Evolutionary conservation across 2,113 vertebrate species (phyloP), one percentile per base, ranked within the genome.

Genomic region (Rhea pennata): DNA sequence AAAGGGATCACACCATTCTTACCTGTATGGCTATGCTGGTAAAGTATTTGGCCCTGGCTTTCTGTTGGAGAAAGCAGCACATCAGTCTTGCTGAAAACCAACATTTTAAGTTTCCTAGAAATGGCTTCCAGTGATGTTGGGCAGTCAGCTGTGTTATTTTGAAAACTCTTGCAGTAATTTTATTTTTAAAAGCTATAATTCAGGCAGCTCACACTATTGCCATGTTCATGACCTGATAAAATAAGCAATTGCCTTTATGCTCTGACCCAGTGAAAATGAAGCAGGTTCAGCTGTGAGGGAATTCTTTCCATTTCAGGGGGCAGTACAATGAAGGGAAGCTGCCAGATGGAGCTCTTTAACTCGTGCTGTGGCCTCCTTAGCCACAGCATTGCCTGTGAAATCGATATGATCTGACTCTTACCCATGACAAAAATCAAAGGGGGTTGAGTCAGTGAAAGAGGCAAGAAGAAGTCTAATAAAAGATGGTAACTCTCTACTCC

Each of bases 231-330:
- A 91, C 31, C 27, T 85, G 48, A 20, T 77, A 21, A 80, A 33
- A 88, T 72, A 64, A 90, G 58, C 20, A 73, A 76, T 66, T 90
- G 80, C 46, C 65, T 92, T 87, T 87, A 69, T 93, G 59, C 56
- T 88, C 42, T 86, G 83, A 74, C 86, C 66, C 54, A 54, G 46
- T 40, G 26, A 74, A 86, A 90, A 71, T 53, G 51, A 66, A 95
- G 73, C 91, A 88, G 70, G 61, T 87, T 88, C 46, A 81, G 56
- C 76, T 87, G 51, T 75, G 73, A 64, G 64, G 65, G n/a, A 42
- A 61, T 79, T 84, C 74, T 29, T 93, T 92, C 75, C 92, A 17
- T 92, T 92, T 89, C 92, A 89, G 77, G 84, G 76, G 83, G 36
- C 56, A 81, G 56, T 27, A 46, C 61, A 86, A 39, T 31, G n/a